Evolutionary conservation across 2,888 invertebrate genomes (phyloP), one percentile per base, ranked within the genome.

Genomic region (Athripsodes cinereus): DNA sequence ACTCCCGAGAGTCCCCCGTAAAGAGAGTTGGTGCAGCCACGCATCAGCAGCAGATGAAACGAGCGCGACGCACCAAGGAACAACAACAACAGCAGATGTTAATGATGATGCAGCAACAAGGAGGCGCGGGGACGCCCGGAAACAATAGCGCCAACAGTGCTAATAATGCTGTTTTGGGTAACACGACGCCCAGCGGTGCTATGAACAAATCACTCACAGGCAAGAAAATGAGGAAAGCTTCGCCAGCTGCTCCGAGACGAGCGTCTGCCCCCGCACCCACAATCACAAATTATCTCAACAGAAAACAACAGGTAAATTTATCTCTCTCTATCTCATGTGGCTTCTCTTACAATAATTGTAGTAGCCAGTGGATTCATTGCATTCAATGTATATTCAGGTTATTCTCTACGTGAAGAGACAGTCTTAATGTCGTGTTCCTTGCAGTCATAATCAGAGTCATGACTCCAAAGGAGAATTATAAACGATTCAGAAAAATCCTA

Each of bases 41-140:
- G 22, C 53, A 31, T 34, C 55, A 31, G 40, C 63, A 61, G 35
- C 63, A 63, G 26, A 46, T 63, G 46, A 63, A 63, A 52, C 31
- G 63, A 35, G 59, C 61, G 13, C 52, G 61, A 2, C 69, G 2
- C 71, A 75, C 26, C 70, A 73, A 61, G 72, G 76, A 64, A 63
- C 50, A 53, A 34, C 40, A 40, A 5, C 5, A 8, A 13, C 3
- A 8, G 40, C 3, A 8, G 40, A 40, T 40, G 40, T 5, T 40
- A 13, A 31, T 31, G 31, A n/a, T n/a, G n/a, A n/a, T n/a, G n/a
- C 26, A 26, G 26, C 40, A 40, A 13, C 2, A 13, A 5, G 16
- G n/a, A 2, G 5, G 8, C 13, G 8, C 40, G 8, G 40, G 40
- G 2, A 26, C 26, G 5, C 26, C 26, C 10, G 40, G 40, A 5